Base-by-base conservation (phyloP, 2,888 invertebrate species). In the Uloborus plumipes region DNA sequence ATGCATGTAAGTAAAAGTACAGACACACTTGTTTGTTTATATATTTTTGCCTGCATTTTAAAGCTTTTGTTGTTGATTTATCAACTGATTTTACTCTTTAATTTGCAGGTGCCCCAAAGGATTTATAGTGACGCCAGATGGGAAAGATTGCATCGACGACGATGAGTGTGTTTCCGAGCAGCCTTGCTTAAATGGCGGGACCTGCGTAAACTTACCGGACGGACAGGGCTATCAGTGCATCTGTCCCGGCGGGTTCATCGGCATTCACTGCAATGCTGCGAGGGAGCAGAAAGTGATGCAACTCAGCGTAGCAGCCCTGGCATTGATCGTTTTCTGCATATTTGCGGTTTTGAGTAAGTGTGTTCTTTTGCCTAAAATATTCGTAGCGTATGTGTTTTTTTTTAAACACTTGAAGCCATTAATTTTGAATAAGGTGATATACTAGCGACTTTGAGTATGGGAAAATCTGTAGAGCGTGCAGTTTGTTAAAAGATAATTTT, bases 101-200 rank as follows among this genome's bases (percentile, higher is more conserved):
- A 16, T 11, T 50, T 53, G 20, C 51, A 84, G 84, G 49, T 84
- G 84, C n/a, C 77, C 74, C 0, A 67, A 82, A 67, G 84, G 84
- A 16, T 84, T 82, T 47, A 62, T 82, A 16, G 58, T 74, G 2
- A 77, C 73, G 11, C 49, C 53, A 2, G 80, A 80, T 59, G 82
- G 84, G 1, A 75, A 84, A 14, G 72, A 77, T 59, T 87, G 87
- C 65, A 80, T 79, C 4, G 87, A 87, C 51, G 77, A 85, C 11
- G 84, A 87, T 62, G 87, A 87, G 66, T 87, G 87, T 59, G 39
- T 64, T 13, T 80, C 84, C 15, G 71, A 66, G 39, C 69, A 77
- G 11, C 84, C 84, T 16, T 99, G 98, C 88, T 94, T 95, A 88
- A 99, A 99, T 89, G 97, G 97, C 31, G 99, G 99, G 13, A 93